Evolutionary conservation across 2,888 invertebrate genomes (phyloP).

Genomic region (Andrena trimmerana): DNA sequence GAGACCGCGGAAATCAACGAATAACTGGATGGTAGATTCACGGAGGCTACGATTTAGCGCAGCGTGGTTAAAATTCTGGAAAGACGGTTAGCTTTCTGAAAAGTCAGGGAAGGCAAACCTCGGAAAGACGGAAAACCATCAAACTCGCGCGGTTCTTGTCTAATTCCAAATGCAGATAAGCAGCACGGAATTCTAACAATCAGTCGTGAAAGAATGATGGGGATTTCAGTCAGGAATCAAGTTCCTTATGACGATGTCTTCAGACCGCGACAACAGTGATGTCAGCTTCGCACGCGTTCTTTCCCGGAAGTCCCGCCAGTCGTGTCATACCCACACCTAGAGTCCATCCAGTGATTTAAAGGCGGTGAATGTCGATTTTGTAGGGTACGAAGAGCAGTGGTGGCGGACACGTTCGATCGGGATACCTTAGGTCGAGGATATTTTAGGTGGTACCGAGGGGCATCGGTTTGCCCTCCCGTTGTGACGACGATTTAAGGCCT

Average conservation of each 20-base stretch:
- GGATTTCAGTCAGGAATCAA: not conserved
- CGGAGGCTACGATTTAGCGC: not conserved
- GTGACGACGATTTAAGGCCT: constrained; percentile 83
- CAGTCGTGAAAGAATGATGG: not conserved
- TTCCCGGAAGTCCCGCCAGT: constrained; percentile 53
- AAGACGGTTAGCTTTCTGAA: not conserved
- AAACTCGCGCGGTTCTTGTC: not conserved
- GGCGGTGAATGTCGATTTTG: constrained; percentile 59
- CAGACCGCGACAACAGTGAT: not conserved
- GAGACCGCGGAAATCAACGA: not conserved
- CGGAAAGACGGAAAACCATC: not conserved
- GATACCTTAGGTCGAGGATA: constrained; percentile 76
- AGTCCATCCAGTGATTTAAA: constrained; percentile 52
- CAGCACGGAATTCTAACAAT: too few relatives aligned
- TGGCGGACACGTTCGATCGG: constrained; percentile 75
- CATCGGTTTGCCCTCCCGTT: constrained; percentile 79
- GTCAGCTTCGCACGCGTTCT: not conserved
- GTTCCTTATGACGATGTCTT: not conserved
- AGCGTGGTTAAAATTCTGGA: not conserved
- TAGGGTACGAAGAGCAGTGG: constrained; percentile 46
- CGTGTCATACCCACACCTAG: constrained; percentile 48
- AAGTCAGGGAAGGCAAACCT: not conserved
- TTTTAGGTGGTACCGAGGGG: constrained; percentile 79
- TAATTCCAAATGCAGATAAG: not conserved
- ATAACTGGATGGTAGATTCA: not conserved